Conservation (phyloP, 2,888 invertebrate genomes). For the Lasioglossum zephyrum region DNA sequence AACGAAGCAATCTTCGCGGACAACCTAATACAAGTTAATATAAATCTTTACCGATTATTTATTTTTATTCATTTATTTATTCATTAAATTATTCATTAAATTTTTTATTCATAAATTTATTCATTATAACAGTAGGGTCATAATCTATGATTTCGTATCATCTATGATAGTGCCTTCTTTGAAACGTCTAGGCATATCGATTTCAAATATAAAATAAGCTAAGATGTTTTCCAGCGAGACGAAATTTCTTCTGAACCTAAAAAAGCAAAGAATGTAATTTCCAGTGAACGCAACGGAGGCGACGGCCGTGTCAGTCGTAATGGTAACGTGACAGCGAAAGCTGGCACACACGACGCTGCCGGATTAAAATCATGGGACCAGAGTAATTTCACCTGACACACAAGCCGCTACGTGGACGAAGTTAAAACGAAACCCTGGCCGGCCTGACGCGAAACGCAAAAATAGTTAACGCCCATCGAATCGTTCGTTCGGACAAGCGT, state of each 20-base stretch:
- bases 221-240: background rate
- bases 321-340: constrained; percentile 59
- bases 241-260: background rate
- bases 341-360: constrained; percentile 20
- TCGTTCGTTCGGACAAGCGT: constrained; percentile 21
- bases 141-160: too few relatives aligned
- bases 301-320: constrained; percentile 40
- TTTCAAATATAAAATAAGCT: background rate
- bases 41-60: too few relatives aligned
- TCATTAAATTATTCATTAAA: too few relatives aligned
- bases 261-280: background rate
- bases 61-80: too few relatives aligned
- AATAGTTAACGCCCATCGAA: constrained; percentile 56
- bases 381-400: constrained; percentile 57
- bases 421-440: constrained; percentile 32
- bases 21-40: background rate
- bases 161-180: background rate
- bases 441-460: constrained; percentile 33
- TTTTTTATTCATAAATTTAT: too few relatives aligned
- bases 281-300: background rate
- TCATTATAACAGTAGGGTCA: too few relatives aligned
- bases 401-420: constrained; percentile 40
- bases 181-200: background rate
- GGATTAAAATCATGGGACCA: constrained; percentile 58
- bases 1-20: background rate